Conservation (phyloP, 1,140 invertebrate species). For the Brachionus sp. region DNA sequence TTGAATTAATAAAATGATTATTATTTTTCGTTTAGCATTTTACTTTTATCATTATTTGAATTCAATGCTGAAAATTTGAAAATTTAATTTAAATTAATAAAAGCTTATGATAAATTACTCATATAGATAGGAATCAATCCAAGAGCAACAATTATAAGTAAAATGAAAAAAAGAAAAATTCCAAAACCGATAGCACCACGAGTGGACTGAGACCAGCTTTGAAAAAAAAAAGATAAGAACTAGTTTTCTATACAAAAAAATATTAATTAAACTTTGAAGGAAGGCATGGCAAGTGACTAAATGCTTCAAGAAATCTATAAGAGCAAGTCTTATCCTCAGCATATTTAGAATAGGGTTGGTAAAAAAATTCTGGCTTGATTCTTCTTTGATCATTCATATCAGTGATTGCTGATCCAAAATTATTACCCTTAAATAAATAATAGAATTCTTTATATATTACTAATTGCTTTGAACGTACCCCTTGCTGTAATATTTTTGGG, state of each 20-base stretch:
- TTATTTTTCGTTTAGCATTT: not conserved
- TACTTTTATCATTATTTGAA: not conserved
- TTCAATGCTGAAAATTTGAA: not conserved
- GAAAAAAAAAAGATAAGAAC: not conserved
- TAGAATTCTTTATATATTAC: not conserved
- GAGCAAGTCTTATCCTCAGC: not conserved
- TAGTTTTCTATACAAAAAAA: not conserved
- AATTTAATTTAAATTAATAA: not conserved
- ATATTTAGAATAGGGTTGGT: not conserved
- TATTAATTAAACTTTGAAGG: not conserved
- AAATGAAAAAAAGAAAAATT: not conserved
- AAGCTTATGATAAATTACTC: conserved; percentile 16
- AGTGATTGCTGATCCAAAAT: not conserved
- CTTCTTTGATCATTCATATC: not conserved
- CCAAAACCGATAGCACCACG: conserved; percentile 11
- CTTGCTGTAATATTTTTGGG: not conserved
- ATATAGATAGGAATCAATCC: conserved; percentile 3
- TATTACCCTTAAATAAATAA: not conserved
- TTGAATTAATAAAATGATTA: not conserved
- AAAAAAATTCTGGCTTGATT: not conserved
- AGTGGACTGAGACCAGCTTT: not conserved
- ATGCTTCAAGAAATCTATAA: not conserved
- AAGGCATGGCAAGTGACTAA: not conserved
- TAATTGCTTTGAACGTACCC: not conserved
- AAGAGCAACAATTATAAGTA: not conserved